Conservation (phyloP, 2,797 vertebrate species). For the Cetoscarus ocellatus region DNA sequence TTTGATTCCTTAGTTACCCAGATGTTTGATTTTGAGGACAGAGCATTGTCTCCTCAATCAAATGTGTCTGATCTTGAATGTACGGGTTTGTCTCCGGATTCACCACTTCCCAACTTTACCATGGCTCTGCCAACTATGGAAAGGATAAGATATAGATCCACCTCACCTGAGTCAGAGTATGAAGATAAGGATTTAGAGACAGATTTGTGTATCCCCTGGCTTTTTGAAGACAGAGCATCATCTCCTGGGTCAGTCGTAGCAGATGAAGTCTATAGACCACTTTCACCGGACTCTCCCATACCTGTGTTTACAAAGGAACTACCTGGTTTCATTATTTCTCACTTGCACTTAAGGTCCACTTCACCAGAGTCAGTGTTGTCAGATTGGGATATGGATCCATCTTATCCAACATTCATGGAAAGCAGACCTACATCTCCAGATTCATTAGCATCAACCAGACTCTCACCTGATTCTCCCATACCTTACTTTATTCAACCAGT, state of each 20-base stretch:
- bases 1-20: no score
- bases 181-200: slow-evolving; percentile 49
- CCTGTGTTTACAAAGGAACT: slow-evolving; percentile 26
- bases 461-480: slow-evolving; percentile 64
- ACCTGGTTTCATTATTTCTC: not conserved
- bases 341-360: slow-evolving; percentile 17
- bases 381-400: slow-evolving; percentile 44
- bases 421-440: slow-evolving; percentile 58
- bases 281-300: slow-evolving; percentile 65
- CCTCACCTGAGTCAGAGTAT: slow-evolving; percentile 44
- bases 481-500: slow-evolving; percentile 38
- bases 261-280: slow-evolving; percentile 20
- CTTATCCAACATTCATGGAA: slow-evolving; percentile 23
- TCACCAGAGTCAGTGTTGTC: slow-evolving; percentile 66
- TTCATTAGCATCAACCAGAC: slow-evolving; percentile 29
- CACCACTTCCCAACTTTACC: slow-evolving; percentile 44
- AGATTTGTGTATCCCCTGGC: slow-evolving; percentile 43
- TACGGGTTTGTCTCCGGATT: slow-evolving; percentile 53
- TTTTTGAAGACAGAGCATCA: slow-evolving; percentile 51
- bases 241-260: slow-evolving; percentile 54
- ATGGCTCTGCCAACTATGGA: not conserved
- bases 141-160: slow-evolving; percentile 19
- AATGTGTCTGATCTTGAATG: slow-evolving; percentile 2
- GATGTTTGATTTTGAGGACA: slow-evolving; percentile 19
- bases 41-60: slow-evolving; percentile 49